These are phyloP conservation scores for Ernsta delagoae DNA, from an alignment of 2,888 invertebrate species.

Conservation along the genomic window DNA sequence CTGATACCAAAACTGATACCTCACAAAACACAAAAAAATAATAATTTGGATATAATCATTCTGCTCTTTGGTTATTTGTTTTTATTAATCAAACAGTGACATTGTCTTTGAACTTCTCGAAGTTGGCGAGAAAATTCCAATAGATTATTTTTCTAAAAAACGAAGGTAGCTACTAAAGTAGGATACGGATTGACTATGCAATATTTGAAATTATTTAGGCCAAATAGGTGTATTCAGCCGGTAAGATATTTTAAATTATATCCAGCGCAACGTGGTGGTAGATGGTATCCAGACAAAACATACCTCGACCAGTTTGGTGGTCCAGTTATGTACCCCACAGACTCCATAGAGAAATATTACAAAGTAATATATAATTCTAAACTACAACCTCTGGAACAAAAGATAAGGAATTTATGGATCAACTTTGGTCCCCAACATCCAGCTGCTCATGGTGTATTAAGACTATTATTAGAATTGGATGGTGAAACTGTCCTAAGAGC, in stretches of 20 bases:
- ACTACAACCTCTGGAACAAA: slow-evolving; percentile 80
- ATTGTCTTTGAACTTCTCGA: no score
- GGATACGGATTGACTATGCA: slow-evolving; percentile 11
- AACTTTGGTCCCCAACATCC: slow-evolving; percentile 97
- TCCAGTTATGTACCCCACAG: slow-evolving; percentile 84
- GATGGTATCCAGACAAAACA: slow-evolving; percentile 88
- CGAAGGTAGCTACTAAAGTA: no score
- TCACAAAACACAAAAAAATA: no score
- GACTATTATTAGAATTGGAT: slow-evolving; percentile 91
- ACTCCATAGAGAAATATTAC: slow-evolving; percentile 64
- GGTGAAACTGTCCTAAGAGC: slow-evolving; percentile 92
- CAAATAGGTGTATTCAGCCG: neutral
- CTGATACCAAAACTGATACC: no score
- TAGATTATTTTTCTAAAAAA: no score
- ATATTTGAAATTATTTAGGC: slow-evolving; percentile 17
- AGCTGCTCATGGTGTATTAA: slow-evolving; percentile 95
- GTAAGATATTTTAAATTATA: slow-evolving; percentile 51
- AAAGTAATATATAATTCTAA: slow-evolving; percentile 64
- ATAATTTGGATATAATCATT: no score
- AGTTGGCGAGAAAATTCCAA: no score
- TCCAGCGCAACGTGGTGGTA: slow-evolving; percentile 50
- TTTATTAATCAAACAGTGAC: no score
- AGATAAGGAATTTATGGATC: slow-evolving; percentile 87
- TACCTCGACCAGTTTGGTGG: slow-evolving; percentile 83
- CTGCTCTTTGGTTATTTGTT: no score